Base-by-base conservation (phyloP, 2,113 vertebrate genomes). In the Bubo bubo region DNA sequence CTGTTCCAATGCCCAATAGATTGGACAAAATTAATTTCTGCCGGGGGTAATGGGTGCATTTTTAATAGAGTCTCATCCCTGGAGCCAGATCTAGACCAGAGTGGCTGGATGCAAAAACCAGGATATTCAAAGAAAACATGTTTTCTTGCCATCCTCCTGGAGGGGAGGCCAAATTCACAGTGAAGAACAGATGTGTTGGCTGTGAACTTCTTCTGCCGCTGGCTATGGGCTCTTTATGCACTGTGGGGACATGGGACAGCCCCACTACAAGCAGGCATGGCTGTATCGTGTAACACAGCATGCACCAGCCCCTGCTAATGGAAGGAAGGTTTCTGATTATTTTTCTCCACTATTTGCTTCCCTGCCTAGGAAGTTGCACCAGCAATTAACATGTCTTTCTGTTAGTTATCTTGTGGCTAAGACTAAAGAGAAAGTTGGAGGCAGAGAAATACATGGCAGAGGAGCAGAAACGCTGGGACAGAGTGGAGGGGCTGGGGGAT, bases 161-260 rank as follows among this genome's bases (percentile, higher is more conserved):
- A 8, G 21, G 22, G 8, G 27, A 72, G 32, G 17, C 7, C 30
- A 41, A 52, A 75, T 66, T 86, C 35, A 26, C 50, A 26, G 14
- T 11, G 39, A 32, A 60, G 55, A 73, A 17, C 7, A 37, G 71
- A 47, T 0, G 0, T 12, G 0, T 3, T 67, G 67, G 16, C 64
- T 64, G 22, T 41, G 34, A 37, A 66, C 60, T 56, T 59, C 30
- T 86, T 53, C 41, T 79, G 17, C 37, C 23, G 4, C 26, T 64
- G 55, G 27, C 30, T 35, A 1, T 17, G 37, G 24, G 30, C 3
- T 55, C 53, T 34, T n/a, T 23, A 11, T 5, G 9, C 3, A 2
- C 43, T 39, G 24, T 0, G 32, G 52, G 62, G n/a, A 47, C 17
- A 26, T 2, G 19, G 34, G 16, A 30, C 64, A 90, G 55, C 27